Evolutionary conservation across 2,888 invertebrate genomes (phyloP), one percentile per base, ranked within the genome.

Genomic region (Altica lythri): DNA sequence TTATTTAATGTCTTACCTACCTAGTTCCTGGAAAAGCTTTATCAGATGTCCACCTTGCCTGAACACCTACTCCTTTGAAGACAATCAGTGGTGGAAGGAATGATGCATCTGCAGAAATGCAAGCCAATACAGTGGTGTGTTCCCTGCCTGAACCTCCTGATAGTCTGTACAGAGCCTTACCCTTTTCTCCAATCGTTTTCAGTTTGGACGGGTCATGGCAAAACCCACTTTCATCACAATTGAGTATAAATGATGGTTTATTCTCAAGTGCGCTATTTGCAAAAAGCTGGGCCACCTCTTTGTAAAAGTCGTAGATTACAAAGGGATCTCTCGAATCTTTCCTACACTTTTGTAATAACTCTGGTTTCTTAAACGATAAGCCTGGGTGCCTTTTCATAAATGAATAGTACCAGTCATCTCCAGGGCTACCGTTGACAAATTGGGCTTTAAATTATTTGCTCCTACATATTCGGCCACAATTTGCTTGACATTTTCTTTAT

Each of bases 91-190:
- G 65, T 16, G 65, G 67, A 12, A 68, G 35, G 22, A 12, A 19
- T 4, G 13, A 10, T 4, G 65, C 66, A 56, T 63, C 62, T 10
- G 64, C 65, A 16, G 59, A 48, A 30, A 65, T 52, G 32, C 62
- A 63, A 3, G 64, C 66, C 22, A 68, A 49, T 8, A 68, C 66
- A 34, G 62, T 62, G 2, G 60, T 66, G n/a, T 54, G 57, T 48
- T 67, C 65, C 50, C 64, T 34, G 8, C 68, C 68, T 17, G 60
- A 64, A 12, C 67, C 62, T 17, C 67, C 65, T 25, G 52, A 57
- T 13, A 64, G 47, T 52, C 63, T 43, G 37, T 27, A 50, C 8
- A 66, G 53, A 37, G 65, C 44, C 18, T 55, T 53, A 30, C 64
- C 64, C 42, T 62, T 65, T 52, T 48, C 54, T 4, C 66, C 63